Base-by-base conservation (phyloP, 2,797 vertebrate genomes). In the Peromyscus nudipes region DNA sequence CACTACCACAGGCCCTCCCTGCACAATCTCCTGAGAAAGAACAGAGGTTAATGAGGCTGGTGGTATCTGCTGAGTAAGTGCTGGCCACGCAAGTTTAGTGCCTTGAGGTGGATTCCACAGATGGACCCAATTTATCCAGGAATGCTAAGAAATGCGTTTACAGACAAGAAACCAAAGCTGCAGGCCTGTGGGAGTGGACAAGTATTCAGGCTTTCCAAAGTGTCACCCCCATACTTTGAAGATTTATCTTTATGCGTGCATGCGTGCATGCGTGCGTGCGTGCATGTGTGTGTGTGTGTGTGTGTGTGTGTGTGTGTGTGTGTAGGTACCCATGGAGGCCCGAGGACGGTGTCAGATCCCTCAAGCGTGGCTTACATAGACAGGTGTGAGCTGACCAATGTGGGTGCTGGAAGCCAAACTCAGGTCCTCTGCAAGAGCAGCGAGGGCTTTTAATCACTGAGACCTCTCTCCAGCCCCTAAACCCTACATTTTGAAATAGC, bases 91-190 rank as follows among this genome's bases (percentile, higher is more conserved):
- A 73, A 75, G 52, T 60, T 88, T 17, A 6, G 17, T 43, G 86
- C 86, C 86, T 89, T 60, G n/a, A 75, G 69, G 86, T 43, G 52
- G 37, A 75, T 75, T 60, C 69, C 69, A 75, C 69, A 88, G 86
- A 60, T 88, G 69, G 86, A 71, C 69, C 52, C n/a, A 60, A 34
- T 75, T 60, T 75, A 27, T 55, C 52, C 69, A 43, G 52, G 49
- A 75, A 60, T 31, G 27, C 69, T 75, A 71, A 87, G 65, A 87
- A 87, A 29, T 40, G n/a, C 4, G 1, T 88, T 75, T 14, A 31
- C 69, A 89, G 69, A 40, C 21, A 29, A 88, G 67, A 57, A 73
- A 14, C 49, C n/a, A 31, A 57, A 73, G 85, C 85, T 57, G 34
- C 67, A 57, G 85, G 67, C 49, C 49, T 57, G 67, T 21, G 67